Base-by-base conservation (phyloP, 2,888 invertebrate species). In the Apomyelois bistriatella region DNA sequence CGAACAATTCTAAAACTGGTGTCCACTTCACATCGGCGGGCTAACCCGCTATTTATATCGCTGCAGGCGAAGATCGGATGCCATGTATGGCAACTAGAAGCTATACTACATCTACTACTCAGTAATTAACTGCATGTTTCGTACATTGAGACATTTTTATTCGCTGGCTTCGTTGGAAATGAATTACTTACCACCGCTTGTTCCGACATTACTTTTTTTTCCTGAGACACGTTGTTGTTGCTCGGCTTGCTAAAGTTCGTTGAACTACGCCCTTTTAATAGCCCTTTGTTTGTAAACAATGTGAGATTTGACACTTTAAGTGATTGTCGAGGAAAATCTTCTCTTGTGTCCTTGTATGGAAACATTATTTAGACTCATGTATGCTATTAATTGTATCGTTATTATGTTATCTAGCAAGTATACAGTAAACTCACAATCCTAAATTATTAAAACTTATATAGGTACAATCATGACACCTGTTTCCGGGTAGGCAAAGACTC, bases 21-120 rank as follows among this genome's bases (percentile, higher is more conserved):
- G 86, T 84, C 84, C 79, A 83, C 79, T 82, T 81, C 77, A 80
- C 79, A 80, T 79, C 77, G 76, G 75, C 74, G 75, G 70, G 66
- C 68, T 74, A 70, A 73, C 65, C 67, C 65, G 80, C 85, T 88
- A 88, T 87, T 87, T 83, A 87, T 88, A 88, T 69, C 79, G 68
- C 76, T 70, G 64, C 72, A 69, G 70, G 74, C 79, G 75, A 69
- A 82, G 80, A 80, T 82, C 82, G 79, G 70, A 70, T 76, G 77
- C 86, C 86, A 72, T 88, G 77, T 86, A 83, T 68, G 86, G 88
- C 70, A 76, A 84, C 82, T 80, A 79, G 83, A 79, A 76, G n/a
- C n/a, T 80, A 68, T 69, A 70, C 69, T 74, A 67, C 65, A 64
- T 62, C 74, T 62, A 70, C 70, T 60, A 69, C 22, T 22, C 65